Conservation (phyloP, 2,113 vertebrate genomes). For the Rhinolophus ferrumequinum region DNA sequence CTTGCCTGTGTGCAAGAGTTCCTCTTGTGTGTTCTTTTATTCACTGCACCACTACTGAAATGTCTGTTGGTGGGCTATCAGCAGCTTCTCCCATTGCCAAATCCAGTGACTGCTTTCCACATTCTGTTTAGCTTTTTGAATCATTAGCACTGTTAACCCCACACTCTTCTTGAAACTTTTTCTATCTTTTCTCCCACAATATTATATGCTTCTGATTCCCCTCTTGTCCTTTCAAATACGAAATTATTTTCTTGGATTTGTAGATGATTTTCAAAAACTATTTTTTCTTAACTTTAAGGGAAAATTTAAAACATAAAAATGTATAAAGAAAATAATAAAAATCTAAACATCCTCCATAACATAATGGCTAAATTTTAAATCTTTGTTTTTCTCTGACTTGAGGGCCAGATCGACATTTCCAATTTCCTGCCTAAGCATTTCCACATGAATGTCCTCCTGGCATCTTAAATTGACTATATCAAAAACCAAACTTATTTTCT, state of each 20-base stretch:
- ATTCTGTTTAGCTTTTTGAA: background rate
- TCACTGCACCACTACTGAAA: background rate
- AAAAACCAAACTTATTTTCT: slow-evolving; percentile 8
- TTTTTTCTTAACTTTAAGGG: slow-evolving; percentile 17
- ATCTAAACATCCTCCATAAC: background rate
- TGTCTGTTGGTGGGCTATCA: background rate
- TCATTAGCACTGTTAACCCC: background rate
- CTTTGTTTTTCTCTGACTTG: slow-evolving; percentile 4
- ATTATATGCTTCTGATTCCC: background rate
- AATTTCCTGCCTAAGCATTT: background rate
- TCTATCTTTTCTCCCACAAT: background rate
- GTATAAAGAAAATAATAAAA: slow-evolving; percentile 37
- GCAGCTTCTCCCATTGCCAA: background rate
- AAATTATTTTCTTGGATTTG: slow-evolving; percentile 4
- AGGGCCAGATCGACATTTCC: background rate
- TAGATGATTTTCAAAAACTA: background rate
- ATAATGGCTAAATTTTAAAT: slow-evolving; percentile 13
- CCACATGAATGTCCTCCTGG: background rate
- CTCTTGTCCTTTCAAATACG: background rate
- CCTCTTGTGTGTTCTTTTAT: background rate
- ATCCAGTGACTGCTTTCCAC: background rate
- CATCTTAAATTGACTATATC: background rate
- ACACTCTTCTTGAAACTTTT: background rate
- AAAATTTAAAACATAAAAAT: slow-evolving; percentile 13
- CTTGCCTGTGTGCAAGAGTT: background rate